A percentile compares a stretch with the other conserved stretches of the same genome.
Conservation (phyloP, 2,888 invertebrate species). For the Drosophila neonasuta region DNA sequence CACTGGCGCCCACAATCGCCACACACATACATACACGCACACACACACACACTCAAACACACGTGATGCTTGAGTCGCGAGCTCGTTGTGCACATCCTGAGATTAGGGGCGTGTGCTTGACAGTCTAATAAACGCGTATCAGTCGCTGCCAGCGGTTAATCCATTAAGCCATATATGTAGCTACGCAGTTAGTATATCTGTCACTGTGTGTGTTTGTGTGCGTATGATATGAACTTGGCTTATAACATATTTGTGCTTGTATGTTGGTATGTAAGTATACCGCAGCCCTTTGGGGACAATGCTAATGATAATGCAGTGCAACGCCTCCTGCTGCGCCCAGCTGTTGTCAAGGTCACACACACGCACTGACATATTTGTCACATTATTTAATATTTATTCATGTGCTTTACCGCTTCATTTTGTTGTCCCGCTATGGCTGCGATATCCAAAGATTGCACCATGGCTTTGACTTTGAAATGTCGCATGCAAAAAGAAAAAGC, state of each 20-base stretch:
- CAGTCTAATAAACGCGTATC: constrained; percentile 76
- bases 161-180: constrained; percentile 72
- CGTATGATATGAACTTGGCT: constrained; percentile 38
- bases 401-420: constrained; percentile 78
- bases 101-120: constrained; percentile 71
- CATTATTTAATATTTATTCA: constrained; percentile 26
- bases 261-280: background rate
- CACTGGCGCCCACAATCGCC: constrained; percentile 16
- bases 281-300: constrained; percentile 42
- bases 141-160: constrained; percentile 73
- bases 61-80: constrained; percentile 47
- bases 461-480: constrained; percentile 76
- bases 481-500: constrained; percentile 59
- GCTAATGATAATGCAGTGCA: constrained; percentile 72
- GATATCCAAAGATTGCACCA: constrained; percentile 82
- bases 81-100: constrained; percentile 48
- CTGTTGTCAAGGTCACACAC: constrained; percentile 48
- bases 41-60: constrained; percentile 7
- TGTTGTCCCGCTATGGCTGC: constrained; percentile 78
- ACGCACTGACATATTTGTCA: constrained; percentile 9
- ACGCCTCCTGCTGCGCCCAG: constrained; percentile 58
- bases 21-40: constrained; percentile 1
- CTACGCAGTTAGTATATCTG: constrained; percentile 4
- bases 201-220: constrained; percentile 27
- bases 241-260: constrained; percentile 59